phyloP scores from a whole-genome alignment of 2,113 vertebrate species.

The Haemorhous mexicanus region DNA sequence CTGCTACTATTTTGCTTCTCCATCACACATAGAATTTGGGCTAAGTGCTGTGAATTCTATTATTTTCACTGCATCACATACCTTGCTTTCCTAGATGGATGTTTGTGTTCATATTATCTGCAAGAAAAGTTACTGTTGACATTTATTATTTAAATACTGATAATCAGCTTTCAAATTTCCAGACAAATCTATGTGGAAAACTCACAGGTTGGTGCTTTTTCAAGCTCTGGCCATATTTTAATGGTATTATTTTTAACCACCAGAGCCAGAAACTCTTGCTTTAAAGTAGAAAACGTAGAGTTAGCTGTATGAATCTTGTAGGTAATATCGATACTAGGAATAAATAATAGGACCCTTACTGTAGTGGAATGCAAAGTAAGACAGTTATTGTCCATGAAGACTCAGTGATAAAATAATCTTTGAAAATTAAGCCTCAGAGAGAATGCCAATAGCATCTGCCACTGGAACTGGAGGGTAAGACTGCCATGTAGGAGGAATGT shows the following conservation, averaged over 20 bases:
- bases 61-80: not conserved
- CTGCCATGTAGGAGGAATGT: conserved; percentile 7
- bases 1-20: not conserved
- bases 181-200: not conserved
- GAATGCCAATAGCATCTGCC: not conserved
- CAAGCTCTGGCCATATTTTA: not conserved
- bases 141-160: not conserved
- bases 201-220: not conserved
- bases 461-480: conserved; percentile 13
- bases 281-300: not conserved
- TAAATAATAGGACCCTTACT: not conserved
- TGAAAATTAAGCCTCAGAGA: not conserved
- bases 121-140: not conserved
- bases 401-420: not conserved
- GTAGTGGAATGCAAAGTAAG: not conserved
- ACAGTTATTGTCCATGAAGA: not conserved
- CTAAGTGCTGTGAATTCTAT: not conserved
- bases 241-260: not conserved
- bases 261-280: not conserved
- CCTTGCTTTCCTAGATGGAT: not conserved
- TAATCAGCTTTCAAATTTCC: not conserved
- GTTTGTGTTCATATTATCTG: not conserved
- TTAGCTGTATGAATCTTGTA: not conserved
- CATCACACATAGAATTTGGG: not conserved
- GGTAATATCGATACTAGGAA: not conserved